Base-by-base conservation (phyloP, 2,113 vertebrate species). In the Mastomys natalensis region DNA sequence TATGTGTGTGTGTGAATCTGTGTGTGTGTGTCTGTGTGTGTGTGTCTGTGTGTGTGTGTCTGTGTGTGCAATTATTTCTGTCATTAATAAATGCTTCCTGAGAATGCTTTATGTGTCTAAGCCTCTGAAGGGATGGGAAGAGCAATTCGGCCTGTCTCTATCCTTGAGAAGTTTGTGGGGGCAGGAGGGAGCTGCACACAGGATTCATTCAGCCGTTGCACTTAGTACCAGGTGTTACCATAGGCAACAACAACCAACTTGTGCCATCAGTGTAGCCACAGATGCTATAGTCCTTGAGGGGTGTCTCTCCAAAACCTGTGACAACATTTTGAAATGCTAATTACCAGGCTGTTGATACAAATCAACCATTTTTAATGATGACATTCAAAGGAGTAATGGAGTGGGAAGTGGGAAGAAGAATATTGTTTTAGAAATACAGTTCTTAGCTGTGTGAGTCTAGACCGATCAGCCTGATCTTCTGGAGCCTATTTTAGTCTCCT, bases 171-270 rank as follows among this genome's bases (percentile, higher is more conserved):
- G 40, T 51, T 68, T 5, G 0, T 2, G 6, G 5, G 6, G 3
- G 6, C 60, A 66, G 64, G 29, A 29, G 64, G 64, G 29, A 34
- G 29, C 86, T 7, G 10, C n/a, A 8, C 4, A 0, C 22, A 1
- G 40, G 7, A 29, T 48, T 62, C 48, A 1, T n/a, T 31, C 1
- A 1, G 15, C 24, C 7, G 40, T 24, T 21, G 24, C 0, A 2
- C 40, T 51, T 24, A 8, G 43, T 37, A 62, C 70, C 15, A 45
- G 40, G 26, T 24, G 3, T 29, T 7, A 5, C 1, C 93, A 40
- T 31, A 0, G 1, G n/a, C 34, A 22, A 5, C 43, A 19, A 53
- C 0, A 24, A 16, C 70, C 16, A 10, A 9, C 60, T 81, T 53
- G 55, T 51, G 22, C 51, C 62, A 2, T n/a, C 72, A 8, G 13